Evolutionary conservation across 2,888 invertebrate genomes (phyloP).

Genomic region (Ditula angustiorana): DNA sequence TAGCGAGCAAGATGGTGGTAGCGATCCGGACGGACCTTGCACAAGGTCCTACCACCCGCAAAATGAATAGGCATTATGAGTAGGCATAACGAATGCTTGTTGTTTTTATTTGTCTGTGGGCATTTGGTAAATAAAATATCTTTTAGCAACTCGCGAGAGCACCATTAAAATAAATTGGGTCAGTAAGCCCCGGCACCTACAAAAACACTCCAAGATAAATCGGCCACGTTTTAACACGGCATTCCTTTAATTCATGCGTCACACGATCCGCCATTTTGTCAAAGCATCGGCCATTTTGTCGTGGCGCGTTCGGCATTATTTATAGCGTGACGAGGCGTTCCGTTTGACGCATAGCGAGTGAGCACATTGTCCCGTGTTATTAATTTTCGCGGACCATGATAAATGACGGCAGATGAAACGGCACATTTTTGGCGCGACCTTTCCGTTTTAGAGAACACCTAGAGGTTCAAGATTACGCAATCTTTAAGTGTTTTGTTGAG

Average conservation of each 20-base stretch:
- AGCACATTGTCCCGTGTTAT: constrained; percentile 50
- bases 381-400: constrained; percentile 52
- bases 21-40: too few relatives aligned
- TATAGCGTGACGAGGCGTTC: constrained; percentile 52
- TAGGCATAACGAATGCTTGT: background rate
- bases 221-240: constrained; percentile 10
- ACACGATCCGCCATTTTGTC: constrained; percentile 46
- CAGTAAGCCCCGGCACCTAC: constrained; percentile 19
- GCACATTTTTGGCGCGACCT: constrained; percentile 39
- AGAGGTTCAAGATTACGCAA: constrained; percentile 26
- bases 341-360: constrained; percentile 49
- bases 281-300: constrained; percentile 45
- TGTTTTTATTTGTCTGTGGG: background rate
- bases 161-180: constrained; percentile 31
- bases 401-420: constrained; percentile 53
- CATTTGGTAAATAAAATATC: background rate
- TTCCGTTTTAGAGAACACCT: constrained; percentile 27
- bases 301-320: constrained; percentile 48
- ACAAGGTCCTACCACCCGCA: background rate
- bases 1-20: too few relatives aligned
- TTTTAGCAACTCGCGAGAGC: background rate
- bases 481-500: constrained; percentile 10
- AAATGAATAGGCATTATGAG: background rate
- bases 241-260: constrained; percentile 31
- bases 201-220: constrained; percentile 26